phyloP scores from a whole-genome alignment of 2,797 vertebrate species.

The Hippocampus kuda region DNA sequence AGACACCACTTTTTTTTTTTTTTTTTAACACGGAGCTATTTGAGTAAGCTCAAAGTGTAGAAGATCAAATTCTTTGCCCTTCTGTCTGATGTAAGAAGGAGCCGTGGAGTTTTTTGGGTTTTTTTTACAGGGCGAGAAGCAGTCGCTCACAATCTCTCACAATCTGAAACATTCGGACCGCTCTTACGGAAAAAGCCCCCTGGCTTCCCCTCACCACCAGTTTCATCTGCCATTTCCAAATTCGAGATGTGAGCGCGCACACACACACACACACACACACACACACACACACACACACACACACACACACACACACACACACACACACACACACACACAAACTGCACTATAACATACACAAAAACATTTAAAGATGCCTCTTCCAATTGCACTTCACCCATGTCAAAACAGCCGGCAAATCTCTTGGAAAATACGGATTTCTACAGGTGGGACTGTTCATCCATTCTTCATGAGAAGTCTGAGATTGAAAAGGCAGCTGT shows the following conservation, averaged over 20 bases:
- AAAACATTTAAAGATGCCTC: slow-evolving; percentile 43
- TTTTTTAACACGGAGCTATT: slow-evolving; percentile 47
- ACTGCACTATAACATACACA: slow-evolving; percentile 23
- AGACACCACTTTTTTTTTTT: slow-evolving; percentile 41
- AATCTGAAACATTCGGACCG: slow-evolving; percentile 46
- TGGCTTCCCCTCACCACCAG: slow-evolving; percentile 59
- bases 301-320: too few species aligned
- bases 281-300: too few species aligned
- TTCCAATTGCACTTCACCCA: slow-evolving; percentile 49
- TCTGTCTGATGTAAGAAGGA: slow-evolving; percentile 58
- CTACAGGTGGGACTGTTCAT: slow-evolving; percentile 55
- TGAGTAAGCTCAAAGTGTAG: slow-evolving; percentile 44
- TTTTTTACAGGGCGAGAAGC: slow-evolving; percentile 39
- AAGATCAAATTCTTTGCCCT: slow-evolving; percentile 53
- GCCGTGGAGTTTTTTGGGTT: slow-evolving; percentile 26
- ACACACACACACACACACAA: not conserved
- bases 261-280: not conserved
- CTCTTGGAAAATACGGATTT: slow-evolving; percentile 56
- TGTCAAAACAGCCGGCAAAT: slow-evolving; percentile 52
- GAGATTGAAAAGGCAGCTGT: slow-evolving; percentile 6
- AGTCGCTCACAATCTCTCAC: slow-evolving; percentile 48
- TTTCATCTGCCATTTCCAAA: slow-evolving; percentile 52
- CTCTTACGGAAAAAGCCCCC: slow-evolving; percentile 60
- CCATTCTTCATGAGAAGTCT: slow-evolving; percentile 49
- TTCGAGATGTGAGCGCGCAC: slow-evolving; percentile 8